Evolutionary conservation across 2,113 vertebrate genomes (phyloP), one percentile per base, ranked within the genome.

Genomic region (Rhinichthys klamathensis): DNA sequence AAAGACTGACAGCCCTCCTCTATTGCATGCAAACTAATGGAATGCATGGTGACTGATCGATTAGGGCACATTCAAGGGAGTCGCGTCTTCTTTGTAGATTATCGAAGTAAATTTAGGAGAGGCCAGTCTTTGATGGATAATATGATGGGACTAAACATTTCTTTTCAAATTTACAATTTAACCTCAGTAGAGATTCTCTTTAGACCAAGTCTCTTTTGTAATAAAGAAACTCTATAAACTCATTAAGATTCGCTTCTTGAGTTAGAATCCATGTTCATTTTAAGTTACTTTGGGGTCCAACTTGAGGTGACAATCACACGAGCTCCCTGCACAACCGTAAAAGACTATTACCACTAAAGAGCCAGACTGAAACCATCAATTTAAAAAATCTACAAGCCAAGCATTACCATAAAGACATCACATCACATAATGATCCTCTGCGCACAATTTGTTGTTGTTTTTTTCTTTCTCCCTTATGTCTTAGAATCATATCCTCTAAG

Each of bases 361-460:
- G 56, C 70, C 23, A 61, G 72, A 84, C 72, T 41, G 60, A 77
- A 77, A 82, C 79, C 86, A 83, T 84, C 73, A 70, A 84, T 82
- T 81, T 72, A 78, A 82, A 87, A 85, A 81, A 56, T 56, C 63
- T 79, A 86, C 79, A 88, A 30, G 32, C 78, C 74, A 84, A 87
- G 82, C 49, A 23, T 87, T 90, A 89, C 75, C 82, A 87, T 84
- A 85, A 88, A 58, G 49, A 86, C 69, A 86, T 63, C 61, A 86
- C 67, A 73, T 85, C 61, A 82, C 86, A 79, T 27, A 87, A 87
- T 87, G 70, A 84, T 80, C 67, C 82, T 76, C 84, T 38, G 54
- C 79, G 85, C 74, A 83, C 61, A 86, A 75, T 81, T 82, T 87
- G 35, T 75, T 61, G 4, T 63, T 35, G 58, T 85, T 70, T 51